These are phyloP conservation scores for Styela clava DNA, from an alignment of 23 tunicate species.

Conservation along the genomic window DNA sequence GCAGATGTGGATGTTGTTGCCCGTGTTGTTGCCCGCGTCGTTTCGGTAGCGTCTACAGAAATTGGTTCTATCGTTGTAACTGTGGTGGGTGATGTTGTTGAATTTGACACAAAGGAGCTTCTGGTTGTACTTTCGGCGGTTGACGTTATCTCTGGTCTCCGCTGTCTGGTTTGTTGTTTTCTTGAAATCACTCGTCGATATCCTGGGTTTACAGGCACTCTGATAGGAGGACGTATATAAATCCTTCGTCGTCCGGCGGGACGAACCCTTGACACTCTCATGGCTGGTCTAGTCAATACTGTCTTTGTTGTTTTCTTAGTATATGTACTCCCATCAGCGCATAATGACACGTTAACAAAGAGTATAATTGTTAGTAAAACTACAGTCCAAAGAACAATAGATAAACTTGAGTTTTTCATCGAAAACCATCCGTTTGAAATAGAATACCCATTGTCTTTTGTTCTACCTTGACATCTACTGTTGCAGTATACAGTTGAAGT, in stretches of 20 bases:
- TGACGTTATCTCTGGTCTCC: neutral
- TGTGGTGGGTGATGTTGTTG: too few relatives aligned
- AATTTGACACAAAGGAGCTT: too few relatives aligned
- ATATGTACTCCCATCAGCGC: neutral
- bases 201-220: neutral
- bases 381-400: neutral
- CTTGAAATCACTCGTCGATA: neutral
- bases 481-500: too few relatives aligned
- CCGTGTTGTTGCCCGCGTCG: constrained; percentile 1
- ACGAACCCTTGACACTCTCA: neutral
- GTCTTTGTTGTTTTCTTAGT: neutral
- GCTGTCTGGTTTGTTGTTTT: neutral
- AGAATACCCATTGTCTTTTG: neutral
- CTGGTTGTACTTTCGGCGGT: too few relatives aligned
- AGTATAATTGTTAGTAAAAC: neutral
- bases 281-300: neutral
- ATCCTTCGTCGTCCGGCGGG: neutral
- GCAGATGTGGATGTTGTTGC: neutral
- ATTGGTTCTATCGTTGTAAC: neutral
- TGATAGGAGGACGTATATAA: neutral
- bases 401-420: neutral
- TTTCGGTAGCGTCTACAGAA: neutral
- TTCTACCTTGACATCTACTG: too few relatives aligned
- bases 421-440: too few relatives aligned
- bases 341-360: neutral